Evolutionary conservation across 2,888 invertebrate genomes (phyloP).

Genomic region (Candidula unifasciata): DNA sequence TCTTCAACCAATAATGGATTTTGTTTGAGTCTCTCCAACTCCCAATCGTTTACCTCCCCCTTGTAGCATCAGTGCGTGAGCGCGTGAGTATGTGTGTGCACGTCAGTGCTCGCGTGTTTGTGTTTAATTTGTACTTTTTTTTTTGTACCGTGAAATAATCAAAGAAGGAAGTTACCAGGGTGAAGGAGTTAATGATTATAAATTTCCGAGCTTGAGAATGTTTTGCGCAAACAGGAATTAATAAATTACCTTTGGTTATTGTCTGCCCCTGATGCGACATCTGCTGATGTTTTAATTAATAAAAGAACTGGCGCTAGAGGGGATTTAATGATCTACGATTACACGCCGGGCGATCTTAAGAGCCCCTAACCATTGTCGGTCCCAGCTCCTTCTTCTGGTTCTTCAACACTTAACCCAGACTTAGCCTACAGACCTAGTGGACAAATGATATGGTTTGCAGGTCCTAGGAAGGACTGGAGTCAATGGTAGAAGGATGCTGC

Average conservation of each 20-base stretch:
- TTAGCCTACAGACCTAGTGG: background rate
- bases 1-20: slow-evolving; percentile 47
- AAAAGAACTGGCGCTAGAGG: background rate
- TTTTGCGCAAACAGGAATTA: slow-evolving; percentile 39
- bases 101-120: slow-evolving; percentile 5
- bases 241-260: slow-evolving; percentile 44
- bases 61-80: too few species aligned
- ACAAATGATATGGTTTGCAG: background rate
- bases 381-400: background rate
- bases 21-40: background rate
- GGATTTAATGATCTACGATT: slow-evolving; percentile 24
- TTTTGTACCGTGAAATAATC: background rate
- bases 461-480: background rate
- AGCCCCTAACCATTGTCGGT: slow-evolving; percentile 1
- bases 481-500: background rate
- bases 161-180: background rate
- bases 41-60: background rate
- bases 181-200: slow-evolving; percentile 16
- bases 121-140: background rate
- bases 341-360: background rate
- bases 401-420: background rate
- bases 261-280: slow-evolving; percentile 2
- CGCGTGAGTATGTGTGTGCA: too few species aligned
- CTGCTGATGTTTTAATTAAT: slow-evolving; percentile 41
- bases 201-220: slow-evolving; percentile 26